Evolutionary conservation across 1,140 invertebrate species (phyloP), one percentile per base, ranked within the genome.

Genomic region (Caenorhabditis brenneri): DNA sequence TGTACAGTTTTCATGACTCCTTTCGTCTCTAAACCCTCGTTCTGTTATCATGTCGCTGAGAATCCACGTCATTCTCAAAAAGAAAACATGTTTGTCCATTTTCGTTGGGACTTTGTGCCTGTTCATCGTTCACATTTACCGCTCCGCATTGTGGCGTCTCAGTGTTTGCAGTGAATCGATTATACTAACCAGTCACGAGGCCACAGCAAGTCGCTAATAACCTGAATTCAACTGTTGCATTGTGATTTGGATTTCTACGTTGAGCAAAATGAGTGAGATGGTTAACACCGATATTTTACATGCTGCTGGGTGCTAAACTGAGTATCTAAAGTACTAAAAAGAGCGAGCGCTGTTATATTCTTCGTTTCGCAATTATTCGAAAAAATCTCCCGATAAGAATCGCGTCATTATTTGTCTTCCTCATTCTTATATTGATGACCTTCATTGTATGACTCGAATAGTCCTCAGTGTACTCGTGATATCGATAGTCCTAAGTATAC

Each of bases 111-210:
- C 24, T 29, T 9, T 58, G 10, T 24, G 53, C 27, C 31, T 12
- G 16, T 33, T 19, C 12, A 6, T 33, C 29, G 29, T 36, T 16
- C 16, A 42, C 39, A 12, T 12, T 42, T 6, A 6, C 5, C 12
- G 5, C 29, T 65, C 58, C 10, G 65, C 36, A 42, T 10, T 42
- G 3, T 22, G 19, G 33, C 65, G 65, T 46, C 1, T 1, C 22
- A 36, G 65, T 74, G 65, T 74, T 74, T 74, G 65, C 65, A 74
- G 36, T n/a, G 15, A 74, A 74, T 31, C 36, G 36, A 65, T 65
- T 27, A 10, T 10, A n/a, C 24, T 12, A 65, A 19, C 60, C 16
- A 65, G 36, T 74, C 65, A 74, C 65, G 65, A 24, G 65, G 3
- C n/a, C 10, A 39, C 10, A n/a, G n/a, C 36, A n/a, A n/a, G 2